phyloP scores from a whole-genome alignment of 2,797 vertebrate genomes.

The Coccyzus lansbergi region DNA sequence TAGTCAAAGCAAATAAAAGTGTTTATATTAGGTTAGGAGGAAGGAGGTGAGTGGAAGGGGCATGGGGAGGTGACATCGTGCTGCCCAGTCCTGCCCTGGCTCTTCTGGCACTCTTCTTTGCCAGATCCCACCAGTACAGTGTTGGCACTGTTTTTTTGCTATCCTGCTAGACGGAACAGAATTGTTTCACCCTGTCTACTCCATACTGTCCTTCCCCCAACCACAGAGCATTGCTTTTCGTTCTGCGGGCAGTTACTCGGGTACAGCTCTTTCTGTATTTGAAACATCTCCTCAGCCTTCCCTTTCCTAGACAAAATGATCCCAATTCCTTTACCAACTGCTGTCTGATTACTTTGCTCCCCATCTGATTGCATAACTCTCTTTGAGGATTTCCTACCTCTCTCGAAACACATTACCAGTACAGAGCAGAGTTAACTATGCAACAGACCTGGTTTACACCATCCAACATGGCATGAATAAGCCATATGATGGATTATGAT shows the following conservation, averaged over 20 bases:
- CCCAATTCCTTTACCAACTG: background rate
- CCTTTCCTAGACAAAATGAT: background rate
- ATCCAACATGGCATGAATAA: background rate
- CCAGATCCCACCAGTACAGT: background rate
- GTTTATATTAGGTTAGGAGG: background rate
- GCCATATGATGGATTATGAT: background rate
- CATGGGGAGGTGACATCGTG: background rate
- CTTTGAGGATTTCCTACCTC: background rate
- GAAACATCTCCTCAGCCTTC: background rate
- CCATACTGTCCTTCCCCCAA: background rate
- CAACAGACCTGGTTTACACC: background rate
- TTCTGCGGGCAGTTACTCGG: background rate
- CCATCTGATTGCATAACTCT: fast-evolving
- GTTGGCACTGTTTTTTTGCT: background rate
- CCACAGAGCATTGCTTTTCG: background rate
- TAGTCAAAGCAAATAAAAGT: background rate
- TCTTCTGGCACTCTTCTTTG: background rate
- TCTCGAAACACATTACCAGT: background rate
- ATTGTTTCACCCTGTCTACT: background rate
- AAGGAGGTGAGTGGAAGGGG: background rate
- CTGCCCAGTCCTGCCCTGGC: background rate
- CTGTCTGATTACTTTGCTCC: background rate
- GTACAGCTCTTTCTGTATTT: background rate
- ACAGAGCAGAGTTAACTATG: background rate
- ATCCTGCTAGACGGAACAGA: background rate